Conservation (phyloP, 1,140 invertebrate genomes). For the Cotesia typhae region DNA sequence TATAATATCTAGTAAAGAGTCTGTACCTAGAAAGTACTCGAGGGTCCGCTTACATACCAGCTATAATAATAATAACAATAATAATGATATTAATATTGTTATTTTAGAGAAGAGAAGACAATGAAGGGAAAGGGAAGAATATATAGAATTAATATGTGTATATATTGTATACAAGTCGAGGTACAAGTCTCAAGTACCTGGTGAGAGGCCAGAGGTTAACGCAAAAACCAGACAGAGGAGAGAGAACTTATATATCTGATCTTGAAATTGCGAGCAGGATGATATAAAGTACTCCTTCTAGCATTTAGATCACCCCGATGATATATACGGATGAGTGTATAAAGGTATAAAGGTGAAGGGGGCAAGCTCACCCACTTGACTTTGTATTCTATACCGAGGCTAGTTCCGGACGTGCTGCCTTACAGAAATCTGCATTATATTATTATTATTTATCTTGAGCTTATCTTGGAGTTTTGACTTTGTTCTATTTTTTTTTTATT, state of each 20-base stretch:
- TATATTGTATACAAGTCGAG: too few relatives aligned
- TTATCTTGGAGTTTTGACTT: not conserved
- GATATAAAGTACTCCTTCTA: not conserved
- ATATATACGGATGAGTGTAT: too few relatives aligned
- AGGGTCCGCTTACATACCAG: not conserved
- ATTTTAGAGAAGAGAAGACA: constrained; percentile 1
- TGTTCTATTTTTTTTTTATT: not conserved
- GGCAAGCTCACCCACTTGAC: constrained; percentile 5
- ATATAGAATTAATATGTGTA: not conserved
- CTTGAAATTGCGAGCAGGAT: not conserved
- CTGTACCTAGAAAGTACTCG: not conserved
- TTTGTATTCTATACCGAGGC: constrained; percentile 14
- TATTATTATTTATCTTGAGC: constrained; percentile 15
- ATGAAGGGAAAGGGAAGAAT: not conserved
- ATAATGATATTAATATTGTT: not conserved
- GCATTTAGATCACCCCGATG: constrained; percentile 10
- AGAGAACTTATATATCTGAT: not conserved
- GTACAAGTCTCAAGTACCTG: too few relatives aligned
- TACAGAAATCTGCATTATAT: constrained; percentile 5
- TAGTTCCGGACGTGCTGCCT: constrained; percentile 12
- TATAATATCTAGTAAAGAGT: too few relatives aligned
- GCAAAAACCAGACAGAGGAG: not conserved
- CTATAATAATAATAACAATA: too few relatives aligned
- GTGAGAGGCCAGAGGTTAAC: too few relatives aligned
- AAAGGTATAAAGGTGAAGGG: not conserved